A percentile compares a stretch with the other conserved stretches of the same genome.
Evolutionary conservation across 2,797 vertebrate species (phyloP).

Genomic region (Notolepis coatsorum): DNA sequence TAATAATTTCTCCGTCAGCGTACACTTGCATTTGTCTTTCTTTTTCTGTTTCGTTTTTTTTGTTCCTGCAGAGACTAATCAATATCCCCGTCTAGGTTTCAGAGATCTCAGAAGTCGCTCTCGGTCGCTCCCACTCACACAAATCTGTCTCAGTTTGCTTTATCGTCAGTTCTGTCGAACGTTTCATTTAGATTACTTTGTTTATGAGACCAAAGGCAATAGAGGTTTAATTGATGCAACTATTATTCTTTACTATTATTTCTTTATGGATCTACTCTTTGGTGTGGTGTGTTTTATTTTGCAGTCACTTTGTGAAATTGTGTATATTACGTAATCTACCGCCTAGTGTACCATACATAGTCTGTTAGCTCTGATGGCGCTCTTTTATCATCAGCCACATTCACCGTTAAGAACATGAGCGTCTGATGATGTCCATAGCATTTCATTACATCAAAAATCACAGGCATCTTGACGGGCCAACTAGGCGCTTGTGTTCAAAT

Average conservation of each 20-base stretch:
- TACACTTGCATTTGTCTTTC: slow-evolving; percentile 16
- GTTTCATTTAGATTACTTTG: slow-evolving; percentile 14
- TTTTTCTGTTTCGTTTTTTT: neutral
- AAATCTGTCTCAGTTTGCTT: slow-evolving; percentile 2
- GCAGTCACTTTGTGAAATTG: neutral
- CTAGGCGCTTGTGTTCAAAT: too few species aligned
- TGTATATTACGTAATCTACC: neutral
- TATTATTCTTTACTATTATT: neutral
- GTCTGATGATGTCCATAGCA: slow-evolving; percentile 24
- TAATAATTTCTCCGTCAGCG: slow-evolving; percentile 25
- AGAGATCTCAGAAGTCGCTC: slow-evolving; percentile 1
- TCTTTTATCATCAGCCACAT: slow-evolving; percentile 9
- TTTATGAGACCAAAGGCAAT: slow-evolving; percentile 4
- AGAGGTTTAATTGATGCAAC: neutral
- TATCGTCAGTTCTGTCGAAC: slow-evolving; percentile 4
- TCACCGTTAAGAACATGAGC: slow-evolving; percentile 28
- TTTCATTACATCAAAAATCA: too few species aligned
- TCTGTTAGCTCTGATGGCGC: slow-evolving; percentile 14
- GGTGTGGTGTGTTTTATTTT: neutral
- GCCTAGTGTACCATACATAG: too few species aligned
- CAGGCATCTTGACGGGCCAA: too few species aligned
- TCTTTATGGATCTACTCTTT: slow-evolving; percentile 14
- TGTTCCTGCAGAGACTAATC: slow-evolving; percentile 23
- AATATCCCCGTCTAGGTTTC: slow-evolving; percentile 24
- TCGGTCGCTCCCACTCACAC: neutral